These are phyloP conservation scores for Protomyctophum bolini DNA, from an alignment of 2,113 vertebrate species.

Conservation along the genomic window DNA sequence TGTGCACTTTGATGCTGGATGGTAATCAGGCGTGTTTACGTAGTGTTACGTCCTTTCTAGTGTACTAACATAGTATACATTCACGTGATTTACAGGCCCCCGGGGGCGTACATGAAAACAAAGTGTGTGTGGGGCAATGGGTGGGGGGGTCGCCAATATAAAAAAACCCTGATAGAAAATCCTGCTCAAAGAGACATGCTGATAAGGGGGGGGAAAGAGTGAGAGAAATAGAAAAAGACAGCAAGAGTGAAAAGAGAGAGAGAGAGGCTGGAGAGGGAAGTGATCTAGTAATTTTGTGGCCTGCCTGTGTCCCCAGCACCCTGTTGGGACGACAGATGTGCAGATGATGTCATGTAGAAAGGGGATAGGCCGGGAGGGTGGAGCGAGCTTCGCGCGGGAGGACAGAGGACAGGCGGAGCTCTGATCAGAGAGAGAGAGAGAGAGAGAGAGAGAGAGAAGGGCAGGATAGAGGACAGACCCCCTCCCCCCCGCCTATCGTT, in stretches of 20 bases:
- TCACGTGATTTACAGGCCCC: slow-evolving; percentile 42
- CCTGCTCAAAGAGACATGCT: neutral
- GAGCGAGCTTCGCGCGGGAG: slow-evolving; percentile 65
- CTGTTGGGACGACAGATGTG: slow-evolving; percentile 82
- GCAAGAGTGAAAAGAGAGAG: slow-evolving; percentile 25
- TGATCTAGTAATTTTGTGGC: slow-evolving; percentile 66
- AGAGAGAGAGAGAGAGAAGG: slow-evolving; percentile 15
- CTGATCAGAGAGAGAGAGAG: slow-evolving; percentile 35
- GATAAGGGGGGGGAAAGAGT: slow-evolving; percentile 2
- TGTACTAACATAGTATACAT: neutral
- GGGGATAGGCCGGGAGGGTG: slow-evolving; percentile 67
- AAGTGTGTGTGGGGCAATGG: neutral
- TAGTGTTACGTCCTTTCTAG: no score
- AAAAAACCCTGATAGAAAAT: neutral
- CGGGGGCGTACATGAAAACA: neutral
- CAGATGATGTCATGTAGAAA: slow-evolving; percentile 80
- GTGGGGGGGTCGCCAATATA: slow-evolving; percentile 4
- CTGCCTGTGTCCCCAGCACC: slow-evolving; percentile 74
- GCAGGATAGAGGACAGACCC: slow-evolving; percentile 24
- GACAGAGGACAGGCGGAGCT: slow-evolving; percentile 64
- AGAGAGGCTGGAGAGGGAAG: slow-evolving; percentile 47
- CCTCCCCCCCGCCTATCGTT: slow-evolving; percentile 22
- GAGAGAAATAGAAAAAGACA: slow-evolving; percentile 11
- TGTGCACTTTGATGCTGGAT: no score
- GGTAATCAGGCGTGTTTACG: no score